Conservation (phyloP, 2,797 vertebrate genomes). For the Falco naumanni region DNA sequence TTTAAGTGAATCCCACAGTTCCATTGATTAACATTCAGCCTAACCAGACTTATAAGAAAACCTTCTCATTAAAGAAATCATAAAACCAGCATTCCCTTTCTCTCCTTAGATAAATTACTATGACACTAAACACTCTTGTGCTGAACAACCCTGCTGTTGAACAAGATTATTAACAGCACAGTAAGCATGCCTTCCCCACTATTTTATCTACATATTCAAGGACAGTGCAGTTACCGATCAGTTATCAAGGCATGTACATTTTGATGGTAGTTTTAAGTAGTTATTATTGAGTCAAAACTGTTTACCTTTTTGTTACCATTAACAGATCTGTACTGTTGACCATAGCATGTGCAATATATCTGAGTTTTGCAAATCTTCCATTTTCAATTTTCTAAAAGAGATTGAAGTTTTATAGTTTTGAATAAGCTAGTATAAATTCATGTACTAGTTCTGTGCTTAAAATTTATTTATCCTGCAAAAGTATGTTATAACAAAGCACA, state of each 20-base stretch:
- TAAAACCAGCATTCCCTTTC: neutral
- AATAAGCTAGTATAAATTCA: neutral
- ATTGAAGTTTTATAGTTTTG: conserved; percentile 50
- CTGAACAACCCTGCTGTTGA: neutral
- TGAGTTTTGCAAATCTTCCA: conserved; percentile 95
- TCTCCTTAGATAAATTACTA: neutral
- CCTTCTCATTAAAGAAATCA: neutral
- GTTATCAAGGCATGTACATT: neutral
- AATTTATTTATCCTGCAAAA: neutral
- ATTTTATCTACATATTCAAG: neutral
- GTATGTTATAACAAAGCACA: neutral
- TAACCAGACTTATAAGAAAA: neutral
- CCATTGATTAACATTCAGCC: neutral
- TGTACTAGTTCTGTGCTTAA: neutral
- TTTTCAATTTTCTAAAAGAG: conserved; percentile 94
- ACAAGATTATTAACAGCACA: neutral
- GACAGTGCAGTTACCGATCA: neutral
- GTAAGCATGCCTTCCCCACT: neutral
- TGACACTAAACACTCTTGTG: neutral
- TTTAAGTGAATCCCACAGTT: neutral
- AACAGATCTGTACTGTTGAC: conserved; percentile 95
- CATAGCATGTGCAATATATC: conserved; percentile 95
- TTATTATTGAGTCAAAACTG: neutral
- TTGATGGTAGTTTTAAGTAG: neutral
- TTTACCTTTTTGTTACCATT: conserved; percentile 97